A percentile compares a stretch with the other conserved stretches of the same genome.
phyloP scores from a whole-genome alignment of 2,113 vertebrate genomes.

The Carassius carassius region DNA sequence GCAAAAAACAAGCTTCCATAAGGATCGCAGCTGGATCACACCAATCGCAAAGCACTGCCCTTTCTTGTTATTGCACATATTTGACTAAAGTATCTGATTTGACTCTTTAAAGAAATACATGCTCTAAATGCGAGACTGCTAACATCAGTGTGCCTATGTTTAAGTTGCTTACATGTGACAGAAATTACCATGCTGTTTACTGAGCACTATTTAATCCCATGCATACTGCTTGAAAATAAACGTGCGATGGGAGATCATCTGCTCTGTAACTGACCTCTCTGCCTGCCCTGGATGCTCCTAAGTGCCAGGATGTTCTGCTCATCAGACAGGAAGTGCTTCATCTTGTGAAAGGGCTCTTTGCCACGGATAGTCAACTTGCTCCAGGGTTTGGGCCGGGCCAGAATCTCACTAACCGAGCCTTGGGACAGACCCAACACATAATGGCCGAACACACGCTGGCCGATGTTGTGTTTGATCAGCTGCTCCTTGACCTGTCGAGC shows the following conservation, averaged over 20 bases:
- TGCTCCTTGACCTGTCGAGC: slow-evolving; percentile 93
- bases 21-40: neutral
- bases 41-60: neutral
- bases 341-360: slow-evolving; percentile 90
- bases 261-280: slow-evolving; percentile 83
- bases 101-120: neutral
- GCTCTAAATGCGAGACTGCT: neutral
- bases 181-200: neutral
- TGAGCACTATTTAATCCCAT: neutral
- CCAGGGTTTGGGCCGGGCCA: slow-evolving; percentile 91
- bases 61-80: neutral
- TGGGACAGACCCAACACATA: slow-evolving; percentile 90
- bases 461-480: slow-evolving; percentile 94
- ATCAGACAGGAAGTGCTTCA: slow-evolving; percentile 67
- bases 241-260: neutral
- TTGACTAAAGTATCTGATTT: neutral
- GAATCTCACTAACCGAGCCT: slow-evolving; percentile 90
- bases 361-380: slow-evolving; percentile 91
- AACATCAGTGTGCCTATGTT: neutral
- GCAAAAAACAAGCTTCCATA: slow-evolving; percentile 19
- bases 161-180: neutral
- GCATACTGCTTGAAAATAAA: neutral
- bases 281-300: slow-evolving; percentile 89
- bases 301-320: slow-evolving; percentile 92
- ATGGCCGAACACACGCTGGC: slow-evolving; percentile 90